Evolutionary conservation across 2,113 vertebrate species (phyloP), one percentile per base, ranked within the genome.

Genomic region (Morone chrysops): DNA sequence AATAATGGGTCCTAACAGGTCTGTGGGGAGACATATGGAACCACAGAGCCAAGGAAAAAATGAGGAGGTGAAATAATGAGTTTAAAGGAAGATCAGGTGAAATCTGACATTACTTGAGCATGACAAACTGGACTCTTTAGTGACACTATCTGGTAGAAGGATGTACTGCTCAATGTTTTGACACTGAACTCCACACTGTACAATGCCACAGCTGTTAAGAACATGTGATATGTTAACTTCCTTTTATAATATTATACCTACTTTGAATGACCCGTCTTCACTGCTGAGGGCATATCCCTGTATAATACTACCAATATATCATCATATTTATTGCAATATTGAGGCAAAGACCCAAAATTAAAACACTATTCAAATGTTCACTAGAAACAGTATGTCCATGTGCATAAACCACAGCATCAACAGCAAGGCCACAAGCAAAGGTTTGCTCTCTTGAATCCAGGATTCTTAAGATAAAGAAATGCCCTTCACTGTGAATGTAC

Each of bases 141-240:
- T 78, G 92, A 91, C 92, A 81, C 90, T 81, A n/a, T 62, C 91
- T 93, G 92, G 92, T 78, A 20, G 76, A 36, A 78, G 48, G 38
- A 22, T 63, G 87, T 79, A 92, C 83, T 92, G 89, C 92, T 81
- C 31, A 31, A 0, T 62, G 43, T 54, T 73, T 13, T 22, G 8
- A 31, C 7, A 16, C 36, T 70, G 48, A 40, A 60, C 48, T 36
- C 17, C 20, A 66, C 10, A 18, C 43, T 69, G 14, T 12, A 57
- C 10, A n/a, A 41, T 69, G n/a, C 41, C 22, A 43, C 20, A 41
- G 25, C 6, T 60, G 8, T 7, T 17, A 2, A 66, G 14, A 20
- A 22, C 2, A 20, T 48, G 17, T 8, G 38, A 13, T 62, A 60
- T n/a, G 9, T 65, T n/a, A 43, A 13, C n/a, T 6, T 71, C 3